These are phyloP conservation scores for Xanthia icteritia DNA, from an alignment of 2,888 invertebrate genomes.

Conservation along the genomic window DNA sequence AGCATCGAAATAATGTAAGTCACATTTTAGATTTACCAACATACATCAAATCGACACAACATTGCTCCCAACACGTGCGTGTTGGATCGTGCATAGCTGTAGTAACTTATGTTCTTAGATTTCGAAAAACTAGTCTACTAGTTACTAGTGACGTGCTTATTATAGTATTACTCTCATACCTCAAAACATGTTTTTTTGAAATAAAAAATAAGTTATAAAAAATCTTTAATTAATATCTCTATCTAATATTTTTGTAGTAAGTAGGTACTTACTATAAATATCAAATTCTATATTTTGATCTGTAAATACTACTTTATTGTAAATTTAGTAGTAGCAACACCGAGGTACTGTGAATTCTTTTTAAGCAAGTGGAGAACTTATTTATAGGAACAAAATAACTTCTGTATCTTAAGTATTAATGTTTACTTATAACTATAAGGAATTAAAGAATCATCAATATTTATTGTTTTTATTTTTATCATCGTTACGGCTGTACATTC, in stretches of 20 bases:
- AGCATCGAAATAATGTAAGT: conserved; percentile 23
- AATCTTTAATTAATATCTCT: conserved; percentile 31
- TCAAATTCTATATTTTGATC: conserved; percentile 64
- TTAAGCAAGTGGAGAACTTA: conserved; percentile 61
- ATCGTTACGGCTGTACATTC: neutral
- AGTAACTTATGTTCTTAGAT: conserved; percentile 59
- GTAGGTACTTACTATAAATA: conserved; percentile 43
- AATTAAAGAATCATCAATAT: conserved; percentile 72
- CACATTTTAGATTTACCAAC: conserved; percentile 34
- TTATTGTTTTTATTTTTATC: conserved; percentile 47
- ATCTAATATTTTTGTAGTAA: conserved; percentile 47
- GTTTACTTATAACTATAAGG: conserved; percentile 67
- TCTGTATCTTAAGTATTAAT: conserved; percentile 71
- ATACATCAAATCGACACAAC: conserved; percentile 14
- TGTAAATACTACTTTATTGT: conserved; percentile 69
- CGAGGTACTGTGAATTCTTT: conserved; percentile 64
- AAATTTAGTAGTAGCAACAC: conserved; percentile 67
- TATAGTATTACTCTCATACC: conserved; percentile 69
- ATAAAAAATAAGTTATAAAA: conserved; percentile 49
- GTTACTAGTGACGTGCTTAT: conserved; percentile 56
- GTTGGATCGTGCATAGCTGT: conserved; percentile 47
- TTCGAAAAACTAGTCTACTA: conserved; percentile 66
- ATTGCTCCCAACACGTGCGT: conserved; percentile 29
- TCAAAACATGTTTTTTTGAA: conserved; percentile 59
- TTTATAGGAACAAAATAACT: conserved; percentile 70